phyloP scores from a whole-genome alignment of 2,888 invertebrate genomes.

The Dryobota labecula region DNA sequence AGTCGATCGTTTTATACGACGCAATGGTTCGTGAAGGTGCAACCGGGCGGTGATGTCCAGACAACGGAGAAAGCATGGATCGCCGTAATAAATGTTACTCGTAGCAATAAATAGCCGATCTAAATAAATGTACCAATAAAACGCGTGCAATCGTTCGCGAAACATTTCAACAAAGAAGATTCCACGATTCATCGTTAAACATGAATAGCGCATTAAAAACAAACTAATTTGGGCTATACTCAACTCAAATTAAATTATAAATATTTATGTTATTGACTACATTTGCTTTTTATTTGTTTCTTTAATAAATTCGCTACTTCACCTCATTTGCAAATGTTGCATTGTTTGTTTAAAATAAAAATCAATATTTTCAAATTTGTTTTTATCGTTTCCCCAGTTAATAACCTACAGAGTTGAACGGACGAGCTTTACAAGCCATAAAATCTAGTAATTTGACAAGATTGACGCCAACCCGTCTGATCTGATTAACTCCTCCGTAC shows the following conservation, averaged over 20 bases:
- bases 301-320: conserved; percentile 18
- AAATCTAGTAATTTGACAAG: conserved; percentile 67
- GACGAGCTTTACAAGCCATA: conserved; percentile 39
- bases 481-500: conserved; percentile 68
- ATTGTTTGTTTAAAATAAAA: conserved; percentile 22
- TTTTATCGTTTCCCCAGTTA: conserved; percentile 5
- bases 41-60: conserved; percentile 62
- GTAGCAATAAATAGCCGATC: conserved; percentile 69
- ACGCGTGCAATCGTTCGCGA: conserved; percentile 6
- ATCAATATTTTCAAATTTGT: not conserved
- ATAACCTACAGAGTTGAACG: conserved; percentile 30
- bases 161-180: conserved; percentile 36
- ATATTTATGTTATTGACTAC: conserved; percentile 40
- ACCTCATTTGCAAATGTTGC: conserved; percentile 24
- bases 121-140: conserved; percentile 40
- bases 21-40: conserved; percentile 61
- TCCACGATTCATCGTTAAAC: conserved; percentile 16
- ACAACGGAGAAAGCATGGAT: conserved; percentile 77
- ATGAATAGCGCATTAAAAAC: conserved; percentile 23
- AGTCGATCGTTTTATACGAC: conserved; percentile 54
- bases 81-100: conserved; percentile 73
- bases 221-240: conserved; percentile 9
- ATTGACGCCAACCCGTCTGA: conserved; percentile 70
- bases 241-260: not conserved
- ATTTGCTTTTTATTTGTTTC: conserved; percentile 27